phyloP scores from a whole-genome alignment of 2,888 invertebrate species.

The Ferrisia virgata region DNA sequence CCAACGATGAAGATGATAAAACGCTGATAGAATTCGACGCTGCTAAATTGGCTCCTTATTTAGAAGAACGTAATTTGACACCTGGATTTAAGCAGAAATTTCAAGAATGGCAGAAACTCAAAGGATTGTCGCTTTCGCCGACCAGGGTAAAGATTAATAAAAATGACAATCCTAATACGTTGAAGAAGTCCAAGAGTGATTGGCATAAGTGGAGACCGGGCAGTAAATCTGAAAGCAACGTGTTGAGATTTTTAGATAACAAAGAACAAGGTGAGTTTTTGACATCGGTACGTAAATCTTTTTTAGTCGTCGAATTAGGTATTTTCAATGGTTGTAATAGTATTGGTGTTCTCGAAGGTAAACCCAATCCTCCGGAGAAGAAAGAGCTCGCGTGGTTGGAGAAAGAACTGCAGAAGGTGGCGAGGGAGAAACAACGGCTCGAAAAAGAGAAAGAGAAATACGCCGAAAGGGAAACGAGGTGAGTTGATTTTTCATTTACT shows the following conservation, averaged over 20 bases:
- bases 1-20: slow-evolving; percentile 26
- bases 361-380: slow-evolving; percentile 31
- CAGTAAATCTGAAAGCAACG: slow-evolving; percentile 44
- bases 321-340: neutral
- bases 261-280: neutral
- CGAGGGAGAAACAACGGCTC: slow-evolving; percentile 61
- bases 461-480: slow-evolving; percentile 64
- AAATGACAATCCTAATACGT: slow-evolving; percentile 64
- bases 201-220: slow-evolving; percentile 46
- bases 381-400: slow-evolving; percentile 58
- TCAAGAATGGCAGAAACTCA: slow-evolving; percentile 79
- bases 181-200: slow-evolving; percentile 53
- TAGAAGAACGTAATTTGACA: slow-evolving; percentile 59
- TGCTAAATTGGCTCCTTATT: slow-evolving; percentile 16
- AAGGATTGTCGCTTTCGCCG: slow-evolving; percentile 54
- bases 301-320: too few relatives aligned
- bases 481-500: slow-evolving; percentile 48
- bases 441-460: slow-evolving; percentile 64
- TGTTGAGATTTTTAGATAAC: slow-evolving; percentile 35
- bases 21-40: neutral
- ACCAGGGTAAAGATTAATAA: slow-evolving; percentile 53
- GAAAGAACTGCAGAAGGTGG: slow-evolving; percentile 60
- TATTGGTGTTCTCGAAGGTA: neutral
- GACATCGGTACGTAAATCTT: neutral
- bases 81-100: slow-evolving; percentile 79